Evolutionary conservation across 2,797 vertebrate species (phyloP).

Genomic region (Tragelaphus eurycerus): DNA sequence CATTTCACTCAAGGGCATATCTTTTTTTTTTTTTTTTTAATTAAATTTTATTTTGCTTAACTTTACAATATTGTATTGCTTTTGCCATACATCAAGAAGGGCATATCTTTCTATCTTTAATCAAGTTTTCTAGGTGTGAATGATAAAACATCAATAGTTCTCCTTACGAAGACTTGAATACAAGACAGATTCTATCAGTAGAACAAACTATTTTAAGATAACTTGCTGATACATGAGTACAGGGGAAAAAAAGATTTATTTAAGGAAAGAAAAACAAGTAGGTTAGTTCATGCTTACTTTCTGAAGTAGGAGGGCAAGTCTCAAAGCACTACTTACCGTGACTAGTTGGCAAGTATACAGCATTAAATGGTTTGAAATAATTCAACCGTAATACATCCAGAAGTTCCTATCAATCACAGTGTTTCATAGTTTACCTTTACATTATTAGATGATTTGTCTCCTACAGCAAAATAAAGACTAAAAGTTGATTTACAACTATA

Average conservation of each 20-base stretch:
- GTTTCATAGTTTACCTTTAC: not conserved
- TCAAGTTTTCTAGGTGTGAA: not conserved
- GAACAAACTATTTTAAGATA: constrained; percentile 56
- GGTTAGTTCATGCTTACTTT: constrained; percentile 32
- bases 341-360: not conserved
- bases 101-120: not conserved
- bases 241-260: not conserved
- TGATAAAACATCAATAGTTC: not conserved
- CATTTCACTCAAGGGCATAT: not conserved
- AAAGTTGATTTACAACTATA: not conserved
- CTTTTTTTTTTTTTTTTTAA: not conserved
- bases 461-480: not conserved
- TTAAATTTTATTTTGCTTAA: too few species aligned
- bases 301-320: not conserved
- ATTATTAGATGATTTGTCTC: not conserved
- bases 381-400: not conserved
- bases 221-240: constrained; percentile 33
- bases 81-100: not conserved
- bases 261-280: constrained; percentile 51
- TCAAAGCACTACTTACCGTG: not conserved
- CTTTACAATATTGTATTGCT: too few species aligned
- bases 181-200: not conserved
- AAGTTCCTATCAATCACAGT: not conserved
- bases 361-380: not conserved
- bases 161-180: not conserved